phyloP scores from a whole-genome alignment of 2,797 vertebrate genomes.

The Malacoraja senta region DNA sequence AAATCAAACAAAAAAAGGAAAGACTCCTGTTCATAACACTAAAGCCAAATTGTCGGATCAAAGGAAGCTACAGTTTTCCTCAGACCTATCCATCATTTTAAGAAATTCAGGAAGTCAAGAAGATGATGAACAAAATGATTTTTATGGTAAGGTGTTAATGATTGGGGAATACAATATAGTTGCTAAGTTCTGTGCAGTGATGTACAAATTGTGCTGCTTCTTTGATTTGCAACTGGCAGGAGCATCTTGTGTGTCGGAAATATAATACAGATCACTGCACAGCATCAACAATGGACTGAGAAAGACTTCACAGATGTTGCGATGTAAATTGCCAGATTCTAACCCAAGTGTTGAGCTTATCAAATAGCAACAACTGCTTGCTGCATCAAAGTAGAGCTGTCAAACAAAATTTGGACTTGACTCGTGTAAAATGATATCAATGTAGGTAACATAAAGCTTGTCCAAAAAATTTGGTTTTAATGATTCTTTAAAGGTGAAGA shows the following conservation, averaged over 20 bases:
- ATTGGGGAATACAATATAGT: too few species aligned
- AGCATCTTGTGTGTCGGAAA: background rate
- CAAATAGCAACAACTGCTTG: too few species aligned
- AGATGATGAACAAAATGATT: conserved; percentile 50
- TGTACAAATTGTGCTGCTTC: too few species aligned
- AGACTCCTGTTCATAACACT: conserved; percentile 42
- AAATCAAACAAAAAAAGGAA: background rate
- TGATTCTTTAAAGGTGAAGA: too few species aligned
- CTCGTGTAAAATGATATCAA: too few species aligned
- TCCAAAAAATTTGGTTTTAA: too few species aligned
- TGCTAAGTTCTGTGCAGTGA: background rate
- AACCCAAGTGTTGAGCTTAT: background rate
- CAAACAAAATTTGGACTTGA: too few species aligned
- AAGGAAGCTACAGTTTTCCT: conserved; percentile 41
- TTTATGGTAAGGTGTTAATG: conserved; percentile 56
- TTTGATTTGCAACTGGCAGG: background rate
- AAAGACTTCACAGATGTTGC: background rate
- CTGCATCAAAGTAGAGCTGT: too few species aligned
- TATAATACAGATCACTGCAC: background rate
- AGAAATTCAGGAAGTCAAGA: conserved; percentile 45
- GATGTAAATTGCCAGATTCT: background rate
- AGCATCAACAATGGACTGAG: background rate
- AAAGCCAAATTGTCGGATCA: background rate
- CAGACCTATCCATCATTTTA: conserved; percentile 50
- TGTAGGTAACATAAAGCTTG: too few species aligned